phyloP scores from a whole-genome alignment of 2,888 invertebrate genomes.

The Sphaerophoria rueppellii region DNA sequence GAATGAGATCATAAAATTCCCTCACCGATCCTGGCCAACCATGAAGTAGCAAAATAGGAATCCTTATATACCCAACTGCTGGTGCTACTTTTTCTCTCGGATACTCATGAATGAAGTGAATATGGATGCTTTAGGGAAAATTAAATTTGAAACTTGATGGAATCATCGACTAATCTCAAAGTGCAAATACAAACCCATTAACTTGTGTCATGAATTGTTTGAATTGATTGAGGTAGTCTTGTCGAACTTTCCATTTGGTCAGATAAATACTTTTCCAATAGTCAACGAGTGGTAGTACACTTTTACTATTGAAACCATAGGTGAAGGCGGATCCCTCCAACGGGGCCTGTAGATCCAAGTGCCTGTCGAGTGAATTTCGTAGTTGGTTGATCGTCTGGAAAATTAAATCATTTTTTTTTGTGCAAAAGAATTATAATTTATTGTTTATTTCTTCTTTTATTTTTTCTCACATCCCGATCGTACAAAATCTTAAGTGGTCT shows the following conservation, averaged over 20 bases:
- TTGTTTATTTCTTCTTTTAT: not conserved
- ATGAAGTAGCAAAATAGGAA: constrained; percentile 84
- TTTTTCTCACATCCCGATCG: constrained; percentile 77
- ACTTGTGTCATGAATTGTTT: constrained; percentile 90
- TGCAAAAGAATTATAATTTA: not conserved
- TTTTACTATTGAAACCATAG: constrained; percentile 91
- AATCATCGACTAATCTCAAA: not conserved
- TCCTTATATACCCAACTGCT: constrained; percentile 68
- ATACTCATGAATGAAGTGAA: constrained; percentile 86
- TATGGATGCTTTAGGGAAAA: constrained; percentile 78
- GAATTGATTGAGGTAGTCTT: constrained; percentile 87
- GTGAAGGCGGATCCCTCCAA: constrained; percentile 87
- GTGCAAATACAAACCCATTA: constrained; percentile 83
- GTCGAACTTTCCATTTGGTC: constrained; percentile 86
- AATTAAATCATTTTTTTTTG: too few relatives aligned
- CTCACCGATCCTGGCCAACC: constrained; percentile 93
- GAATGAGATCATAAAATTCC: constrained; percentile 90
- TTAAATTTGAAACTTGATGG: not conserved
- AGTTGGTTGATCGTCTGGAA: constrained; percentile 83
- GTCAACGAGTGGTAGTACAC: constrained; percentile 86
- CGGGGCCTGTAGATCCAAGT: constrained; percentile 84
- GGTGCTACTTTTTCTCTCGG: constrained; percentile 78
- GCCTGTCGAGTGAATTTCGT: constrained; percentile 84
- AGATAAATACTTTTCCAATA: constrained; percentile 92
- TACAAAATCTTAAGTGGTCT: constrained; percentile 77